phyloP scores from a whole-genome alignment of 2,797 vertebrate species.

The Protonibea diacanthus region DNA sequence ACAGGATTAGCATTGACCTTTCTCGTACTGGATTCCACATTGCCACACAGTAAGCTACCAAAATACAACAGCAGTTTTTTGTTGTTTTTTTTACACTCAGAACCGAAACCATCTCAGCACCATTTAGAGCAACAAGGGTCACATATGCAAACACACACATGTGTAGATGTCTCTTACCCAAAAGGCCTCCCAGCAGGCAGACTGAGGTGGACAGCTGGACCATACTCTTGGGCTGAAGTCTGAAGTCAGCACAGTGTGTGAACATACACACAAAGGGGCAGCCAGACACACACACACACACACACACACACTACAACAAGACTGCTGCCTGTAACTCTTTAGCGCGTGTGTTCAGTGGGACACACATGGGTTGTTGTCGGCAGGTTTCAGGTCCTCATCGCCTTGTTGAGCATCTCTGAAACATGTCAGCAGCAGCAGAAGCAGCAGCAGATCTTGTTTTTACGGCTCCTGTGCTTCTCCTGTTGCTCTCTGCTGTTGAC shows the following conservation, averaged over 20 bases:
- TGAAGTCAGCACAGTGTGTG: slow-evolving; percentile 44
- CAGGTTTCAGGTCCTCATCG: slow-evolving; percentile 46
- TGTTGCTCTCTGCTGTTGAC: slow-evolving; percentile 11
- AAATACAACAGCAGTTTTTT: too few relatives aligned
- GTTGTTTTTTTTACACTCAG: too few relatives aligned
- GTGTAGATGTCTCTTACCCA: slow-evolving; percentile 68
- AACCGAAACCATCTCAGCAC: background rate
- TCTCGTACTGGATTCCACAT: background rate
- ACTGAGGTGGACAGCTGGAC: slow-evolving; percentile 65
- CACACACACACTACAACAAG: slow-evolving; percentile 22
- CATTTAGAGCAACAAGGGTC: background rate
- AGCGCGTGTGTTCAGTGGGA: slow-evolving; percentile 35
- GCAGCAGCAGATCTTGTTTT: slow-evolving; percentile 3
- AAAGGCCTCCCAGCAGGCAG: slow-evolving; percentile 76
- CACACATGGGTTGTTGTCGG: slow-evolving; percentile 22
- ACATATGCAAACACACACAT: slow-evolving; percentile 5
- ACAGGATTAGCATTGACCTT: background rate
- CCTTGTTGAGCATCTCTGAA: slow-evolving; percentile 29
- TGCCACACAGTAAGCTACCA: background rate
- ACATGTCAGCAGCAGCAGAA: slow-evolving; percentile 13
- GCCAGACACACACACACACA: slow-evolving; percentile 17
- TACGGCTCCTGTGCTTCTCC: slow-evolving; percentile 2
- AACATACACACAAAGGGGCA: slow-evolving; percentile 14
- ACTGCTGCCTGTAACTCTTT: slow-evolving; percentile 46
- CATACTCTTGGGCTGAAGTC: slow-evolving; percentile 70